Base-by-base conservation (phyloP, 2,888 invertebrate genomes). In the Matsumyia berberina region DNA sequence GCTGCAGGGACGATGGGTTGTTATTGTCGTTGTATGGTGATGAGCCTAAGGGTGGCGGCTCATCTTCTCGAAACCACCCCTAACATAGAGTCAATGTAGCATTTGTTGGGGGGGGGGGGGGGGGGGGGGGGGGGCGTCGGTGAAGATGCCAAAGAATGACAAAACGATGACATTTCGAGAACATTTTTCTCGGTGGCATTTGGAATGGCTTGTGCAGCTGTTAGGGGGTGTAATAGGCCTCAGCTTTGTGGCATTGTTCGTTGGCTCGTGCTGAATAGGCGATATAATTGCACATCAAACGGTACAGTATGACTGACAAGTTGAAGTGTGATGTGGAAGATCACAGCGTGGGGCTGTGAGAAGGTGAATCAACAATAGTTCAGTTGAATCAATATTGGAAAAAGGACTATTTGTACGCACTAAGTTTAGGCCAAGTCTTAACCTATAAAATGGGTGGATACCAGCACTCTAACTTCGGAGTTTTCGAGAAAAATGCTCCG, bases 151-250 rank as follows among this genome's bases (percentile, higher is more conserved):
- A 60, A 42, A 67, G 24, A 60, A 42, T 60, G 60, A 58, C 51
- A 79, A 42, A 58, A 51, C 46, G 64, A 51, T 72, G 64, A 58
- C 79, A 79, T 66, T 24, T 73, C 35, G 64, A 42, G 58, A n/a
- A 57, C 57, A 46, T 5, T 46, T n/a, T 57, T 66, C 37, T 37
- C 46, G 44, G 57, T 78, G 49, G 17, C 31, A 24, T 79, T 72
- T 51, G 42, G 31, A 24, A 57, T 5, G 46, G 44, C 37, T 35
- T 33, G 24, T n/a, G n/a, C 37, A 33, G 42, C 9, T 55, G 42
- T 53, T 15, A 19, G 7, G 24, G 33, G 42, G 55, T 44, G 33
- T 46, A n/a, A 31, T 31, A 11, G 7, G 7, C 3, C 17, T 39
- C 12, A 29, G 19, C 8, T 12, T 24, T 15, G 9, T 5, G 15